Percentiles rank a stretch among this genome's conserved stretches.
Conservation (phyloP, 2,113 vertebrate species). For the Pardalotus punctatus region DNA sequence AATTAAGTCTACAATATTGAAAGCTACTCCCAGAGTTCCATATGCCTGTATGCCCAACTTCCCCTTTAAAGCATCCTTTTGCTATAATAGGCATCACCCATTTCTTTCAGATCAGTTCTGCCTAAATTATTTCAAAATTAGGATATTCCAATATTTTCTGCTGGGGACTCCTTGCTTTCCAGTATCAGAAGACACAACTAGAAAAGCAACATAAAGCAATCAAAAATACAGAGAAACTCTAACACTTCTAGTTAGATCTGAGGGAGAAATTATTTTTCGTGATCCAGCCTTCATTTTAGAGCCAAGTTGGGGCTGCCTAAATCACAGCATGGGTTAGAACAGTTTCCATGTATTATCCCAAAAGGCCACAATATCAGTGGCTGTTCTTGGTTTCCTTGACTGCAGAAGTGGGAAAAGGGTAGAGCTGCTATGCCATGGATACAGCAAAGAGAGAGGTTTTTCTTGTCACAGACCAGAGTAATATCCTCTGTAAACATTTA, state of each 20-base stretch:
- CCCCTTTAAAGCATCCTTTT: not conserved
- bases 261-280: not conserved
- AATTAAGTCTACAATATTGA: not conserved
- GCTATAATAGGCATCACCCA: not conserved
- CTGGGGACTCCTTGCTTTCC: not conserved
- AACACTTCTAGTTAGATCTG: not conserved
- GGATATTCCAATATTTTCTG: not conserved
- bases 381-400: not conserved
- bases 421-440: not conserved
- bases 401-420: not conserved
- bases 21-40: not conserved
- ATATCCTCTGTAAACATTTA: constrained; percentile 15
- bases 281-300: not conserved
- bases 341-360: not conserved
- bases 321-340: not conserved
- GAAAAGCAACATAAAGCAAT: not conserved
- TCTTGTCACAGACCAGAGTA: not conserved
- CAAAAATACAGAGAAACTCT: not conserved
- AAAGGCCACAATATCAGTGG: not conserved
- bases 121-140: not conserved
- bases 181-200: not conserved
- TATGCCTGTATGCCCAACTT: not conserved
- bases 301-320: not conserved
- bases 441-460: not conserved
- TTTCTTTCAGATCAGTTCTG: not conserved